These are phyloP conservation scores for Penaeus monodon DNA, from an alignment of 2,888 invertebrate genomes.

Conservation along the genomic window DNA sequence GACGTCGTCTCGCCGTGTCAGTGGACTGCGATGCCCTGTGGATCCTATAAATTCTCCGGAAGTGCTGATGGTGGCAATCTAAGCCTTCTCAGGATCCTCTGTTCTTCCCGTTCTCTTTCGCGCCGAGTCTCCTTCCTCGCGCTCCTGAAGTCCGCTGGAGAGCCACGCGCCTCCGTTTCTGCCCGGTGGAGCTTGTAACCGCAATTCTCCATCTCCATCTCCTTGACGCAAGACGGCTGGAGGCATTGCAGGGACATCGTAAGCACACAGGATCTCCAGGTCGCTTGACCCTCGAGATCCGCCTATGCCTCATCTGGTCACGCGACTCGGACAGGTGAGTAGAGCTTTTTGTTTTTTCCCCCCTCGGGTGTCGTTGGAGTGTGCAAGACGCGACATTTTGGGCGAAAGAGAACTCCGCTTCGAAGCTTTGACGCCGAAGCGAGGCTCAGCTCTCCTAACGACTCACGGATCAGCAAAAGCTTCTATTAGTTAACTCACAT, in stretches of 20 bases:
- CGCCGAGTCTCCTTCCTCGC: not conserved
- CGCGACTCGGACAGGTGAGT: too few relatives aligned
- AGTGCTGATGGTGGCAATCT: slow-evolving; percentile 30
- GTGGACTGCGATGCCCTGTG: slow-evolving; percentile 25
- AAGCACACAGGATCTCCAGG: slow-evolving; percentile 16
- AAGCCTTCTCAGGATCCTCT: slow-evolving; percentile 14
- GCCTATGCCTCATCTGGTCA: too few relatives aligned
- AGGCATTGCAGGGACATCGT: slow-evolving; percentile 31
- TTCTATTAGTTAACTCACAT: too few relatives aligned
- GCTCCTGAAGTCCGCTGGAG: slow-evolving; percentile 16
- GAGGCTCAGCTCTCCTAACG: too few relatives aligned
- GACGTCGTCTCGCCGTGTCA: slow-evolving; percentile 17
- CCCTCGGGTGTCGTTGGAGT: too few relatives aligned
- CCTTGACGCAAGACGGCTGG: slow-evolving; percentile 15
- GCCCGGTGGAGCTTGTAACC: slow-evolving; percentile 31
- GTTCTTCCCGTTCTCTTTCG: slow-evolving; percentile 13
- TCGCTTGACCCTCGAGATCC: not conserved
- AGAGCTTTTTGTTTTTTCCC: too few relatives aligned
- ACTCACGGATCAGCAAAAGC: too few relatives aligned
- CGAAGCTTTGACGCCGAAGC: too few relatives aligned
- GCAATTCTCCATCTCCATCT: slow-evolving; percentile 15
- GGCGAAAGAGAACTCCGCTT: too few relatives aligned
- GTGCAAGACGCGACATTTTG: too few relatives aligned
- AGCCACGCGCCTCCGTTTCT: slow-evolving; percentile 7
- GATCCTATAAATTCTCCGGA: not conserved